Base-by-base conservation (phyloP, 2,888 invertebrate genomes). In the Rhynchonema sp. region DNA sequence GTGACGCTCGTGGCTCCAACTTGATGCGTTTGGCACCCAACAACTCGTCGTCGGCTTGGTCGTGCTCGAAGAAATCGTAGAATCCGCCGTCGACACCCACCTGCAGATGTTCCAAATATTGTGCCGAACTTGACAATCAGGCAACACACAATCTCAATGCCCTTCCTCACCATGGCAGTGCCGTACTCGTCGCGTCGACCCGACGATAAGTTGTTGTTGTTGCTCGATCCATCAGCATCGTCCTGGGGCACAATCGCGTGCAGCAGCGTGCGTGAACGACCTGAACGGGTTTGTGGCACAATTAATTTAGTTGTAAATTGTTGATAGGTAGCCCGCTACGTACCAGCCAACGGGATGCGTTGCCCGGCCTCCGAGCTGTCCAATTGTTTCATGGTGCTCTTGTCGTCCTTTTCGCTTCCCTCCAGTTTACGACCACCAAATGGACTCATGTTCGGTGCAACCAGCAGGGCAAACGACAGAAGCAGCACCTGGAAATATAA, bases 401-500 rank as follows among this genome's bases (percentile, higher is more conserved):
- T n/a, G 20, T 49, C 49, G 49, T 49, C 49, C 20, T n/a, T 49
- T n/a, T 49, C 56, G 22, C 30, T 29, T 25, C 9, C 53, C 26
- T 55, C n/a, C 13, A 25, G 27, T 25, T 28, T 49, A 17, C 52
- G 27, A 6, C 52, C 46, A 28, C 46, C 55, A 38, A 60, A 58
- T 55, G 62, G 79, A 60, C 82, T 79, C 73, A 85, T 74, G 65
- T 83, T 84, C 3, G 90, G 90, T 59, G 87, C 80, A 62, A 88
- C 83, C 62, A 89, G 83, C 63, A 90, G 79, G 53, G 87, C 85
- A 65, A 88, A 82, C 0, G 88, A 88, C 65, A 89, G 78, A 65
- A 89, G 76, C 61, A 90, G 79, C 58, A 89, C 87, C 79, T 87
- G 81, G 13, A 13, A 17, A 46, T 46, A 22, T 13, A 22, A 46